These are phyloP conservation scores for Cottoperca gobio DNA, from an alignment of 2,797 vertebrate genomes.

Conservation along the genomic window DNA sequence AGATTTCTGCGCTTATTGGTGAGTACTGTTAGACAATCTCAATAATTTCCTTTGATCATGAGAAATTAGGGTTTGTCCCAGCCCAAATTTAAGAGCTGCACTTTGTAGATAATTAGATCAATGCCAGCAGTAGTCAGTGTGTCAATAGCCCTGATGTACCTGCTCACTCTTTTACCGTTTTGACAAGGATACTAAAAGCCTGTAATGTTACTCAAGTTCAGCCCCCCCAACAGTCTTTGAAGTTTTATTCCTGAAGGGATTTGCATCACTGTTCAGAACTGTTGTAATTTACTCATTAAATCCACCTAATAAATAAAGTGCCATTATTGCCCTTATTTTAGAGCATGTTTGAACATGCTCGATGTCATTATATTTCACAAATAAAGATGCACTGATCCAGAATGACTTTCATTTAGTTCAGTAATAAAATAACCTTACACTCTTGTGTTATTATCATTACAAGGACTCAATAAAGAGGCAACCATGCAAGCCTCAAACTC, in stretches of 20 bases:
- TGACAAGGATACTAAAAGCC: neutral
- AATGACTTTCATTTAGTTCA: neutral
- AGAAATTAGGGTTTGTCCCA: neutral
- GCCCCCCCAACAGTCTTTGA: neutral
- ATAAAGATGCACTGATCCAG: neutral
- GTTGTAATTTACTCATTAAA: neutral
- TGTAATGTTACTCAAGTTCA: neutral
- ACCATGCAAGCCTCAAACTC: neutral
- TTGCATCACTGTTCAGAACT: neutral
- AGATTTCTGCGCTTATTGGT: slow-evolving; percentile 91
- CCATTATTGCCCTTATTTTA: neutral
- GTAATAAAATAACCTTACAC: neutral
- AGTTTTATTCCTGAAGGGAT: neutral
- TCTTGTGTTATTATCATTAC: neutral
- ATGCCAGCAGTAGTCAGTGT: neutral
- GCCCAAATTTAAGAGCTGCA: neutral
- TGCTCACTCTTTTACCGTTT: neutral
- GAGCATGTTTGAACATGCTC: neutral
- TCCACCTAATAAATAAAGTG: neutral
- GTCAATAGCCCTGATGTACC: neutral
- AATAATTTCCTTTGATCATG: neutral
- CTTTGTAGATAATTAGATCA: neutral
- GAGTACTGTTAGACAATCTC: slow-evolving; percentile 60
- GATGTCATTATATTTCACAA: neutral
- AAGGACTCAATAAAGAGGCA: neutral